Conservation (phyloP, 1,140 invertebrate genomes). For the Drosophila eugracilis region DNA sequence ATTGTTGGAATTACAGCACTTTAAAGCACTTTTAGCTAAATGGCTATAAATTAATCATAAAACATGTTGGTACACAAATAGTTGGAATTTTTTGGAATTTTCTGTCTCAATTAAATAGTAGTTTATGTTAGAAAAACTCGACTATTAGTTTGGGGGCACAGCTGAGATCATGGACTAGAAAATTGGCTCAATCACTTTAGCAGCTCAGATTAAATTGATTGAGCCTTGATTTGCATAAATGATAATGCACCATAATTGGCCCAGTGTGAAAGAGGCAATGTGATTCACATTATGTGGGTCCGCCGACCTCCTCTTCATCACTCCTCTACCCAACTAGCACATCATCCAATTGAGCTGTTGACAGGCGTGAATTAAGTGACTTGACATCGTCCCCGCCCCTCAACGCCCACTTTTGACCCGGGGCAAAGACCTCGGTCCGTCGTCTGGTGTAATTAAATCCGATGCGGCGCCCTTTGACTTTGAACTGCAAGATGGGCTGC, state of each 20-base stretch:
- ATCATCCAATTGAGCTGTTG: slow-evolving; percentile 51
- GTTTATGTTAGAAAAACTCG: not conserved
- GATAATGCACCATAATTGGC: slow-evolving; percentile 42
- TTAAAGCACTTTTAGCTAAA: not conserved
- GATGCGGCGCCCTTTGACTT: slow-evolving; percentile 20
- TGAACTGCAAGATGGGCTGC: slow-evolving; percentile 27
- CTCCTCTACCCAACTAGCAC: slow-evolving; percentile 14
- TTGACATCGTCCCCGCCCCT: slow-evolving; percentile 39
- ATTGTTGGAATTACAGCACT: not conserved
- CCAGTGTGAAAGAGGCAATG: slow-evolving; percentile 1
- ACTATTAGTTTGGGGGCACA: not conserved
- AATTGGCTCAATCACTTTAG: slow-evolving; percentile 56
- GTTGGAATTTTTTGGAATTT: not conserved
- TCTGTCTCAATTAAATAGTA: no score
- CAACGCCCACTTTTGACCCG: slow-evolving; percentile 20
- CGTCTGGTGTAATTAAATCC: slow-evolving; percentile 32
- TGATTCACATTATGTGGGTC: slow-evolving; percentile 18
- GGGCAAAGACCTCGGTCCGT: slow-evolving; percentile 67
- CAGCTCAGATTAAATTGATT: slow-evolving; percentile 46
- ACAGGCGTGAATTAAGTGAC: slow-evolving; percentile 50
- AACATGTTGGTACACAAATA: slow-evolving; percentile 2
- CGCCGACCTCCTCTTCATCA: slow-evolving; percentile 1
- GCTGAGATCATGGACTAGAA: slow-evolving; percentile 39
- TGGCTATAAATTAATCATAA: no score
- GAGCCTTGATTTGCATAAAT: slow-evolving; percentile 58